Percentiles rank a stretch among this genome's conserved stretches.
phyloP scores from a whole-genome alignment of 2,113 vertebrate species.

The Leucopternis melanops region DNA sequence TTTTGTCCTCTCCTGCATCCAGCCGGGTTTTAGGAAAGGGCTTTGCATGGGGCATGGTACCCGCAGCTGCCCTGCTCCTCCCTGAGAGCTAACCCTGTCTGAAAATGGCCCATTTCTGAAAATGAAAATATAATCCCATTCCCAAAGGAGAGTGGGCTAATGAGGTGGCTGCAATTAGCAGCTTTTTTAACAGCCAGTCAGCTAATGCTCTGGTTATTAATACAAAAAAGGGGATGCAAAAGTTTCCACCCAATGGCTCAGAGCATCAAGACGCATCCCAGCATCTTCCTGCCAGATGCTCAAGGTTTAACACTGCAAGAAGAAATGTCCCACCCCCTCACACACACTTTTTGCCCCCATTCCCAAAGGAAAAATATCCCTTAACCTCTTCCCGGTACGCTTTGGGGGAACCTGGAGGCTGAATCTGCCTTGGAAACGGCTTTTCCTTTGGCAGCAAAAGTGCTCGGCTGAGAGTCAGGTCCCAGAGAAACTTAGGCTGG shows the following conservation, averaged over 20 bases:
- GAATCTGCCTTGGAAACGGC: not conserved
- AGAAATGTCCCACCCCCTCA: not conserved
- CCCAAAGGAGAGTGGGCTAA: not conserved
- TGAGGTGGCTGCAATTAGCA: not conserved
- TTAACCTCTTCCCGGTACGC: not conserved
- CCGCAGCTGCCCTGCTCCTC: accelerated
- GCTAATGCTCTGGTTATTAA: not conserved
- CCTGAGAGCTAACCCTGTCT: accelerated
- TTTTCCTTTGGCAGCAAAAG: not conserved
- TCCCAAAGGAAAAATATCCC: not conserved
- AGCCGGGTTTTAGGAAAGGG: not conserved
- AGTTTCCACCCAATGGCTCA: not conserved
- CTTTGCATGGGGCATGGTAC: accelerated
- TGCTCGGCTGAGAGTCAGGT: not conserved
- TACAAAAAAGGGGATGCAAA: not conserved
- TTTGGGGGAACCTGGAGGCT: not conserved
- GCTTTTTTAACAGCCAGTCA: not conserved
- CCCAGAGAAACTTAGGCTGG: not conserved
- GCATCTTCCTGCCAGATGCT: not conserved
- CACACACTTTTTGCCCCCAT: not conserved
- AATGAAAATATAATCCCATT: not conserved
- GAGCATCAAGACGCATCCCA: accelerated
- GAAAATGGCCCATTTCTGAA: not conserved
- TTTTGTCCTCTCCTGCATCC: not conserved
- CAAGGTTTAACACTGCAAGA: accelerated